These are phyloP conservation scores for Myotis vivesi DNA, from an alignment of 2,797 vertebrate genomes.

Conservation along the genomic window DNA sequence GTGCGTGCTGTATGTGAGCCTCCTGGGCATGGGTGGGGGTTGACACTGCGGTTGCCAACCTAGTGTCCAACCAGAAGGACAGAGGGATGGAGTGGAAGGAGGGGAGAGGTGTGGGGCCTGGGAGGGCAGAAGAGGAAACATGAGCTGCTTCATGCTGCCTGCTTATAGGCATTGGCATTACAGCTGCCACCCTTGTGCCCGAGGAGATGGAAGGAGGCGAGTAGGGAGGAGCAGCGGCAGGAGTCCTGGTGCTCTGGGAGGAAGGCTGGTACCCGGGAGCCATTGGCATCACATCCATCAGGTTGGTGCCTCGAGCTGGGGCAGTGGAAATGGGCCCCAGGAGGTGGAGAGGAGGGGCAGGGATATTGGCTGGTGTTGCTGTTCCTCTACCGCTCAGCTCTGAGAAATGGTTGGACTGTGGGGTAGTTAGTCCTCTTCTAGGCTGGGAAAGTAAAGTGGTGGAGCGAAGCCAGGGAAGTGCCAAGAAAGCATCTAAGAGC, in stretches of 20 bases:
- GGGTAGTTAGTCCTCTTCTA: conserved; percentile 26
- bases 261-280: conserved; percentile 39
- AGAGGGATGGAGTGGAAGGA: conserved; percentile 55
- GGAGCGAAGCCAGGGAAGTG: neutral
- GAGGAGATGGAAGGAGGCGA: conserved; percentile 58
- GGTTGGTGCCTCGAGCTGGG: conserved; percentile 38
- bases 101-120: conserved; percentile 62
- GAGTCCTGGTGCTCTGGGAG: conserved; percentile 52
- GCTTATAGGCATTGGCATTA: conserved; percentile 65
- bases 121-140: conserved; percentile 57
- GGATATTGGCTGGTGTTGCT: neutral
- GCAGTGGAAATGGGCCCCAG: neutral
- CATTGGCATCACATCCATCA: conserved; percentile 64
- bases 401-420: neutral
- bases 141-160: conserved; percentile 64
- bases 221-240: conserved; percentile 13
- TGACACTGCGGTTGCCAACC: conserved; percentile 70
- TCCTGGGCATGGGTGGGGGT: conserved; percentile 77
- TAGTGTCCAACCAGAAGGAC: conserved; percentile 69
- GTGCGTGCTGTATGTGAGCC: conserved; percentile 70
- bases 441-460: conserved; percentile 9
- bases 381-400: conserved; percentile 45
- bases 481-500: neutral
- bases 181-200: conserved; percentile 75
- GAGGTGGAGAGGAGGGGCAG: conserved; percentile 50